Percentiles rank a stretch among this genome's conserved stretches.
phyloP scores from a whole-genome alignment of 2,888 invertebrate genomes.

The Anthrax anthrax region DNA sequence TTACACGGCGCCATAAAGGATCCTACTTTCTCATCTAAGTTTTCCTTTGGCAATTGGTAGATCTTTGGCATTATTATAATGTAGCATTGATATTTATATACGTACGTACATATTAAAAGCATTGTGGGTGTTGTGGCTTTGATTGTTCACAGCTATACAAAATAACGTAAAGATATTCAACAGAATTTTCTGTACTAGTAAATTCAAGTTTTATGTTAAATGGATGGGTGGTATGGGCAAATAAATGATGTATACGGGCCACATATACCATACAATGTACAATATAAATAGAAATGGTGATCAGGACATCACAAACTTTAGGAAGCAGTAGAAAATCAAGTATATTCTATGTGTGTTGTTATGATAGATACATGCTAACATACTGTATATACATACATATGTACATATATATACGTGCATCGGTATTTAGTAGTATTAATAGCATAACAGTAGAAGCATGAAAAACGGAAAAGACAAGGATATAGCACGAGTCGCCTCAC shows the following conservation, averaged over 20 bases:
- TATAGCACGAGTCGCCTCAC: too few species aligned
- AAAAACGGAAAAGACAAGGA: too few species aligned
- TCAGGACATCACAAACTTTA: slow-evolving; percentile 12
- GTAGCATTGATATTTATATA: neutral
- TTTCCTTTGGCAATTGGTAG: slow-evolving; percentile 10
- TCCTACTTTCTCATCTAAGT: slow-evolving; percentile 6
- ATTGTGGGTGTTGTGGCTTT: slow-evolving; percentile 17
- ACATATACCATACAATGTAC: too few species aligned
- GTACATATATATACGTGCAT: too few species aligned
- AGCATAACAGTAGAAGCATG: too few species aligned
- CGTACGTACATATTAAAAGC: neutral
- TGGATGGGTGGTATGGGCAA: neutral
- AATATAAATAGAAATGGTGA: slow-evolving; percentile 18
- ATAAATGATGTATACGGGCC: neutral
- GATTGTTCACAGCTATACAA: slow-evolving; percentile 14
- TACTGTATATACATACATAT: too few species aligned
- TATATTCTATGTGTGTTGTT: too few species aligned
- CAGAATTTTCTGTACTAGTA: too few species aligned
- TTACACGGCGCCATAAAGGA: slow-evolving; percentile 8
- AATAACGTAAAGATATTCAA: neutral
- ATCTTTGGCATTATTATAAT: slow-evolving; percentile 7
- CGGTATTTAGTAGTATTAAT: too few species aligned
- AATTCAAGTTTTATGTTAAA: too few species aligned
- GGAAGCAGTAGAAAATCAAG: too few species aligned
- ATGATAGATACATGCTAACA: too few species aligned